Evolutionary conservation across 1,140 invertebrate species (phyloP).

Genomic region (Dermatophagoides farinae): DNA sequence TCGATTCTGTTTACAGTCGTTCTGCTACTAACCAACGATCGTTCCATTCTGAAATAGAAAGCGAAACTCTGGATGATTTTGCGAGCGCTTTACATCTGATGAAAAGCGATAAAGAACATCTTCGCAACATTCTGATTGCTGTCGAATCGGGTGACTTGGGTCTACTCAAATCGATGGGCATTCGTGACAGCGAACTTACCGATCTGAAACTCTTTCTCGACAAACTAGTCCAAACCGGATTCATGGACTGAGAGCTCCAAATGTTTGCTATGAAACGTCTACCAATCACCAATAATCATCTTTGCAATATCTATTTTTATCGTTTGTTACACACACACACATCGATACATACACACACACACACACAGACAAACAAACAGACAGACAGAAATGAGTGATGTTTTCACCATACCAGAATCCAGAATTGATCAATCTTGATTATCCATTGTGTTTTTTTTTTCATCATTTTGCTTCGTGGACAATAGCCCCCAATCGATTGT

Average conservation of each 20-base stretch:
- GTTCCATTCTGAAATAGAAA: conserved; percentile 38
- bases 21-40: background rate
- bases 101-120: conserved; percentile 66
- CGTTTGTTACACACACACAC: background rate
- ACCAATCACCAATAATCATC: background rate
- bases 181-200: conserved; percentile 84
- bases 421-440: too few relatives aligned
- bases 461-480: too few relatives aligned
- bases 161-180: conserved; percentile 76
- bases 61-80: conserved; percentile 85
- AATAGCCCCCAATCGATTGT: too few relatives aligned
- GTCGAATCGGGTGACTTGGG: conserved; percentile 86
- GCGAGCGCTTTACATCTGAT: conserved; percentile 62
- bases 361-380: too few relatives aligned
- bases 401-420: too few relatives aligned
- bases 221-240: conserved; percentile 85
- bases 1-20: background rate
- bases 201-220: conserved; percentile 93
- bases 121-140: conserved; percentile 80
- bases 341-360: background rate
- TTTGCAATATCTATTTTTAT: too few relatives aligned
- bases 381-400: too few relatives aligned
- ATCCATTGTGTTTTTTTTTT: too few relatives aligned
- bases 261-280: background rate
- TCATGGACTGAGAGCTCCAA: conserved; percentile 52